Conservation (phyloP, 1,140 invertebrate species). For the Ostrea denselamellosa region DNA sequence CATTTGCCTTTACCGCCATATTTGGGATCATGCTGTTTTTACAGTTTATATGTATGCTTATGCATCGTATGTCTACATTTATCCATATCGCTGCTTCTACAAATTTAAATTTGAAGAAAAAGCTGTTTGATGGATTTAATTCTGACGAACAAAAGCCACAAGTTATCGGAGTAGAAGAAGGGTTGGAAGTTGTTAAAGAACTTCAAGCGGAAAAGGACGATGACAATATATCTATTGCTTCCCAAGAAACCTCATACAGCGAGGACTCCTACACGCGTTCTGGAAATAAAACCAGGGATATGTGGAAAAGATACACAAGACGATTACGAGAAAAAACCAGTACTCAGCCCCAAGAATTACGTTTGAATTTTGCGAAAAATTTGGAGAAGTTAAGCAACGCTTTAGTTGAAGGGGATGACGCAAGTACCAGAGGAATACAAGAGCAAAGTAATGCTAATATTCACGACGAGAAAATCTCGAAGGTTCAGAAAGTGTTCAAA, state of each 20-base stretch:
- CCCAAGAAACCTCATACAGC: slow-evolving; percentile 2
- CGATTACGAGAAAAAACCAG: slow-evolving; percentile 40
- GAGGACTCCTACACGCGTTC: slow-evolving; percentile 26
- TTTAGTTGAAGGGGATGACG: slow-evolving; percentile 52
- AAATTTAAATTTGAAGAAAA: slow-evolving; percentile 53
- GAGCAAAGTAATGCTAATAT: background rate
- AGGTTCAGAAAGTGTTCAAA: slow-evolving; percentile 50
- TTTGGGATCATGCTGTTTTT: slow-evolving; percentile 80
- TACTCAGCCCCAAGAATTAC: slow-evolving; percentile 56
- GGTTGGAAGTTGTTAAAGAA: slow-evolving; percentile 56
- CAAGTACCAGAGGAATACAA: slow-evolving; percentile 34
- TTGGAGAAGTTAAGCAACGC: slow-evolving; percentile 55
- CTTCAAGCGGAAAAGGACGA: slow-evolving; percentile 56
- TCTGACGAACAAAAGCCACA: background rate
- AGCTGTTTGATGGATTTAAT: slow-evolving; percentile 31
- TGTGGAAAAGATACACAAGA: slow-evolving; percentile 56
- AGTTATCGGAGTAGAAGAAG: slow-evolving; percentile 56
- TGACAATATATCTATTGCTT: slow-evolving; percentile 33
- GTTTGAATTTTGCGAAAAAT: slow-evolving; percentile 63
- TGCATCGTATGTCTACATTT: slow-evolving; percentile 79
- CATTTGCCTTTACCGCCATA: slow-evolving; percentile 79
- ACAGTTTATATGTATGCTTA: slow-evolving; percentile 80
- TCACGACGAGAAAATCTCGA: slow-evolving; percentile 32
- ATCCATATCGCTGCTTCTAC: slow-evolving; percentile 74
- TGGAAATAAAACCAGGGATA: slow-evolving; percentile 52